phyloP scores from a whole-genome alignment of 2,888 invertebrate genomes.

The Luperina testacea region DNA sequence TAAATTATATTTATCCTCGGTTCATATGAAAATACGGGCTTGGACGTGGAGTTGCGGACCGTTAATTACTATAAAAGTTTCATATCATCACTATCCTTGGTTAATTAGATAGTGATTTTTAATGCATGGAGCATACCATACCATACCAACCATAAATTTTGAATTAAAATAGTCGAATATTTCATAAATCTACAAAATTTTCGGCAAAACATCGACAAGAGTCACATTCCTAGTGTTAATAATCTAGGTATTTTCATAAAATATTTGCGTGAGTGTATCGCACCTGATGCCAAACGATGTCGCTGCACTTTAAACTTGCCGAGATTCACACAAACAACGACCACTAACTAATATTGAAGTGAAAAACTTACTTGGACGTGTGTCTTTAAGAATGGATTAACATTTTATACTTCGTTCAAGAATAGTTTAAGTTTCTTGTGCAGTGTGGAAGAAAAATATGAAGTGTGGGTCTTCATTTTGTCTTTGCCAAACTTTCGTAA shows the following conservation, averaged over 20 bases:
- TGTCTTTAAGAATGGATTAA: conserved; percentile 62
- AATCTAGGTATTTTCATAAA: conserved; percentile 88
- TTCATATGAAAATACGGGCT: neutral
- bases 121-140: neutral
- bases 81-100: too few relatives aligned
- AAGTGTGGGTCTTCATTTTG: conserved; percentile 19
- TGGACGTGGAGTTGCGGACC: neutral
- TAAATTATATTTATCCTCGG: neutral
- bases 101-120: neutral
- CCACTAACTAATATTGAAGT: conserved; percentile 64
- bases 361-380: conserved; percentile 61
- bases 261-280: conserved; percentile 89
- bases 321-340: conserved; percentile 83
- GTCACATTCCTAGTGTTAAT: conserved; percentile 78
- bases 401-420: conserved; percentile 39
- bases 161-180: neutral
- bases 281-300: conserved; percentile 86
- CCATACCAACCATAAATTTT: neutral
- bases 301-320: conserved; percentile 86
- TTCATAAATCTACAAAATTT: conserved; percentile 16
- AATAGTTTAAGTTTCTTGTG: conserved; percentile 29
- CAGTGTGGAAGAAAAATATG: conserved; percentile 17
- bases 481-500: neutral
- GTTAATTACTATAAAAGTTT: neutral
- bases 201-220: conserved; percentile 63